A percentile compares a stretch with the other conserved stretches of the same genome.
Conservation (phyloP, 2,888 invertebrate genomes). For the Agriopis marginaria region DNA sequence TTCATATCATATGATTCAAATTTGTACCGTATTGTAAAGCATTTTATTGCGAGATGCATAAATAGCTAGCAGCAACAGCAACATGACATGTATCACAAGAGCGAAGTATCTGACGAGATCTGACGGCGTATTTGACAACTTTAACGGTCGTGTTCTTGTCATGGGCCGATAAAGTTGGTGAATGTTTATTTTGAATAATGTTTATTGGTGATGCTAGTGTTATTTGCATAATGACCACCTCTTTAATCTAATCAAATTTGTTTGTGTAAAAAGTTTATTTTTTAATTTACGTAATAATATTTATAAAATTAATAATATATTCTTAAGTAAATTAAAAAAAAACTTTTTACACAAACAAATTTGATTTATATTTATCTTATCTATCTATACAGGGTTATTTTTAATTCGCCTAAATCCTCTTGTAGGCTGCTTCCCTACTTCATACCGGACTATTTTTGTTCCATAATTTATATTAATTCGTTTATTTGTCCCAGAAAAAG, state of each 20-base stretch:
- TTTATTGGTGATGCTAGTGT: constrained; percentile 9
- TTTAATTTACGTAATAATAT: not conserved
- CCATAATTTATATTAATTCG: too few relatives aligned
- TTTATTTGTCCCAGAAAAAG: too few relatives aligned
- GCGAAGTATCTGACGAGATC: constrained; percentile 52
- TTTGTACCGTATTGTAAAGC: constrained; percentile 73
- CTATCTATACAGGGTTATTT: too few relatives aligned
- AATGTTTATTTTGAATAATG: constrained; percentile 16
- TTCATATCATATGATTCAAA: constrained; percentile 67
- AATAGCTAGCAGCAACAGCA: constrained; percentile 59
- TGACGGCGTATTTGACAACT: constrained; percentile 42
- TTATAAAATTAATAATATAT: too few relatives aligned
- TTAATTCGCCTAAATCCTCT: too few relatives aligned
- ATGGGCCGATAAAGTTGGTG: constrained; percentile 10
- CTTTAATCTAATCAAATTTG: constrained; percentile 2
- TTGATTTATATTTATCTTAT: too few relatives aligned
- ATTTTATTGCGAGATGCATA: constrained; percentile 71
- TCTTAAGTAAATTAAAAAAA: too few relatives aligned
- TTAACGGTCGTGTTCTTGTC: constrained; percentile 24
- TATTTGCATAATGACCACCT: constrained; percentile 7
- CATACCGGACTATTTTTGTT: too few relatives aligned
- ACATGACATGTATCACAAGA: constrained; percentile 56
- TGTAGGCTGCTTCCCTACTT: too few relatives aligned
- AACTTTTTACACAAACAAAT: too few relatives aligned
- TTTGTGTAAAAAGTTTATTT: not conserved